phyloP scores from a whole-genome alignment of 1,140 invertebrate genomes.

The Prorops nasuta region DNA sequence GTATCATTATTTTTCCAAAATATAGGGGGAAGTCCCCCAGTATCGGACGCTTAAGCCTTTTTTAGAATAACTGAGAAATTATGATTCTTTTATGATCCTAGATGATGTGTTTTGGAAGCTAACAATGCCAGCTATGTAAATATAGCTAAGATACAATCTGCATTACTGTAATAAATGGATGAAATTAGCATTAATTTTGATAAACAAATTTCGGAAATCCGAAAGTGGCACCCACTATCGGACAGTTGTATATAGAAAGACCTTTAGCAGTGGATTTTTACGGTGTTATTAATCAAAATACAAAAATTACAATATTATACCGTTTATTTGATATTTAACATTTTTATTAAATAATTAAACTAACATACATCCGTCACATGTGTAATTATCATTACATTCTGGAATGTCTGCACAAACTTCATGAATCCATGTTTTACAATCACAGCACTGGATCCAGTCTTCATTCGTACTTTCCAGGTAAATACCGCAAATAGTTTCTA shows the following conservation, averaged over 20 bases:
- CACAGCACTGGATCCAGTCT: background rate
- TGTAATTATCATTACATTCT: background rate
- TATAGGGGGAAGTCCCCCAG: background rate
- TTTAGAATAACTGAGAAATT: background rate
- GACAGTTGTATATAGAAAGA: background rate
- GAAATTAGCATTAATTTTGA: background rate
- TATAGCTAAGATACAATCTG: no score
- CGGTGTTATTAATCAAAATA: no score
- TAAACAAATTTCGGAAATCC: background rate
- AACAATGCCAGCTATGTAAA: background rate
- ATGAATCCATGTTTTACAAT: background rate
- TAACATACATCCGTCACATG: background rate
- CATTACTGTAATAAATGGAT: background rate
- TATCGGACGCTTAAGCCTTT: background rate
- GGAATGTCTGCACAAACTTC: background rate
- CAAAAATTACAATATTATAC: no score
- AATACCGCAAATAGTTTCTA: background rate
- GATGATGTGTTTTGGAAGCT: background rate
- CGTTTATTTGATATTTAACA: background rate
- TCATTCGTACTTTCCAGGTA: background rate
- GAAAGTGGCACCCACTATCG: background rate
- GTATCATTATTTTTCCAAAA: no score
- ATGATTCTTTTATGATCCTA: background rate
- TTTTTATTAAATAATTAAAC: background rate
- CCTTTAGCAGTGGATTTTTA: no score